phyloP scores from a whole-genome alignment of 2,113 vertebrate genomes.

The Tachycineta bicolor region DNA sequence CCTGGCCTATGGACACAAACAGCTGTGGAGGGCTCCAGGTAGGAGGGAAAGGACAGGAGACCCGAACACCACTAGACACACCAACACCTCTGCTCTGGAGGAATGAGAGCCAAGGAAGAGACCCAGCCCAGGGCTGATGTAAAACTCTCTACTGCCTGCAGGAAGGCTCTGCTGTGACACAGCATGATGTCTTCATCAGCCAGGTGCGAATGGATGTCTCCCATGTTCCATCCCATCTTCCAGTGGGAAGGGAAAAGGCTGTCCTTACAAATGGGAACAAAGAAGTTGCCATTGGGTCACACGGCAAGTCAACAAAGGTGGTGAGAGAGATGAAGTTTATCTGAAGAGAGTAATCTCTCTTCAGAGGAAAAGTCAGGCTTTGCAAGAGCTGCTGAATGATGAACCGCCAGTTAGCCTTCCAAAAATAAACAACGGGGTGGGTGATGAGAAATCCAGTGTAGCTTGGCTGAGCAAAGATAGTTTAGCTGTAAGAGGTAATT shows the following conservation, averaged over 20 bases:
- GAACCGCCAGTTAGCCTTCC: background rate
- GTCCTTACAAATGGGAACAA: background rate
- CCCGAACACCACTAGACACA: background rate
- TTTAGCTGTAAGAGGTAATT: background rate
- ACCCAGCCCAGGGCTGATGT: background rate
- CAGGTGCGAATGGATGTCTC: background rate
- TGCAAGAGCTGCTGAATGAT: background rate
- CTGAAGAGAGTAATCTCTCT: background rate
- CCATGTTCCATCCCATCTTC: background rate
- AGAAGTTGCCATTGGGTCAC: background rate
- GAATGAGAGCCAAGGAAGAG: background rate
- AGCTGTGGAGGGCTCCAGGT: background rate
- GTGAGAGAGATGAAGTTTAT: background rate
- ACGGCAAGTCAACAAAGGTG: fast-evolving
- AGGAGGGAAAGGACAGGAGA: background rate
- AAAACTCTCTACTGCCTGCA: background rate
- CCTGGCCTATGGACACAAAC: background rate
- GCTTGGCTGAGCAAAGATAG: background rate
- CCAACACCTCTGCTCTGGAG: background rate
- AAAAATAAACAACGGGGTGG: background rate
- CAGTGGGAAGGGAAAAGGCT: background rate
- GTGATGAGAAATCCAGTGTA: background rate
- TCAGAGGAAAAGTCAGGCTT: background rate
- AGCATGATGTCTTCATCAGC: background rate
- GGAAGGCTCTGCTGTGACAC: background rate